phyloP scores from a whole-genome alignment of 1,140 invertebrate genomes.

The Plodia interpunctella region DNA sequence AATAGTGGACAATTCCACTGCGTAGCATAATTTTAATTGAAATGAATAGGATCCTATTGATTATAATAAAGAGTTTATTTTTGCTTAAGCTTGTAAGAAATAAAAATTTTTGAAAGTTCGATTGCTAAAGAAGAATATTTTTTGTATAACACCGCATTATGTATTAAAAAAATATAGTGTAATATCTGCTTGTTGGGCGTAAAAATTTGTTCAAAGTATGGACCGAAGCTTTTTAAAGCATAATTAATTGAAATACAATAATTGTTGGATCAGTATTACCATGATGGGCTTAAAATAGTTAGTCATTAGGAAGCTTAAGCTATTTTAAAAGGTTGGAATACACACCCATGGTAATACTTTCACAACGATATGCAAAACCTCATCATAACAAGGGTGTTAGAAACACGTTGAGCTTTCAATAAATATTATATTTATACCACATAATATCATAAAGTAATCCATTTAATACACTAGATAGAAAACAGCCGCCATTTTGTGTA shows the following conservation, averaged over 20 bases:
- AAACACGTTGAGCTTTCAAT: constrained; percentile 69
- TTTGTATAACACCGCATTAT: constrained; percentile 58
- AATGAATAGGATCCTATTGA: constrained; percentile 48
- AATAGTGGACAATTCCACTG: constrained; percentile 24
- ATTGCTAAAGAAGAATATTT: constrained; percentile 70
- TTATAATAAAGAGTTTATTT: constrained; percentile 69
- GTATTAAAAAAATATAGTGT: constrained; percentile 49
- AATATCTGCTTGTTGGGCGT: constrained; percentile 51
- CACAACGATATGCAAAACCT: constrained; percentile 36
- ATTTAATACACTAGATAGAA: constrained; percentile 14
- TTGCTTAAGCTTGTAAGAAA: constrained; percentile 69
- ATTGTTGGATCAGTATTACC: constrained; percentile 26
- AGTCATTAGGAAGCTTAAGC: constrained; percentile 4
- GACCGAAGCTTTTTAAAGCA: constrained; percentile 5
- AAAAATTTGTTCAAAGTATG: constrained; percentile 16
- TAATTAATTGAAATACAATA: constrained; percentile 20
- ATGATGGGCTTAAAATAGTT: neutral
- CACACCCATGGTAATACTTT: constrained; percentile 1
- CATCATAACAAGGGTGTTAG: constrained; percentile 62
- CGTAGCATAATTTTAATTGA: constrained; percentile 38
- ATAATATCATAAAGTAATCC: constrained; percentile 23
- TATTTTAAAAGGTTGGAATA: neutral
- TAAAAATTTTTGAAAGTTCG: constrained; percentile 47
- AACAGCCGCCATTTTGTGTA: constrained; percentile 21
- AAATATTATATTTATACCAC: constrained; percentile 47